Conservation (phyloP, 30 jellyfish, hydroid and myxozoan genomes). For the Aurelia aurita region DNA sequence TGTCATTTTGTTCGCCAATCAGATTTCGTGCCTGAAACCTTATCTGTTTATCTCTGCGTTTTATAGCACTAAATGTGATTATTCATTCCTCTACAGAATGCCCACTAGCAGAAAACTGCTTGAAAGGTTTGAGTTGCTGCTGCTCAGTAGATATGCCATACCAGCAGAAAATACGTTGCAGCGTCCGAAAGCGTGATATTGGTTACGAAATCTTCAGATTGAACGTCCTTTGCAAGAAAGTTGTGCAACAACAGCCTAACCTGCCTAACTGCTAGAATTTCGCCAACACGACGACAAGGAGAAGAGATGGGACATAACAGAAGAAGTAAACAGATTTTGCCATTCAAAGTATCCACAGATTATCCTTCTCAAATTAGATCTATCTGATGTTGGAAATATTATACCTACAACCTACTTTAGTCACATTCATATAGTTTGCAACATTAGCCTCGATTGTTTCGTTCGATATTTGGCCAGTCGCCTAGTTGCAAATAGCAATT, state of each 20-base stretch:
- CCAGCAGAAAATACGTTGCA: conserved; percentile 55
- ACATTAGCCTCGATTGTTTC: not conserved
- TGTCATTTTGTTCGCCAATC: no score
- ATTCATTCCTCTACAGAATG: conserved; percentile 20
- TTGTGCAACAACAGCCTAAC: conserved; percentile 57
- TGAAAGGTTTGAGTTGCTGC: conserved; percentile 49
- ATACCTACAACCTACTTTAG: not conserved
- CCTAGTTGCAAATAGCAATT: no score
- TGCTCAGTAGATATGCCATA: conserved; percentile 52
- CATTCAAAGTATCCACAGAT: no score
- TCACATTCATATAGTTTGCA: not conserved
- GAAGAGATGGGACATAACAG: not conserved
- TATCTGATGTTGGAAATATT: no score
- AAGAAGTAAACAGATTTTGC: not conserved
- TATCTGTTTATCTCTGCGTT: no score
- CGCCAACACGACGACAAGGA: not conserved
- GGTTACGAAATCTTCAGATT: conserved; percentile 62
- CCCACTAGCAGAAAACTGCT: conserved; percentile 49
- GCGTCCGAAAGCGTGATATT: conserved; percentile 55
- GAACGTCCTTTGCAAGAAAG: conserved; percentile 31
- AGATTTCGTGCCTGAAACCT: no score
- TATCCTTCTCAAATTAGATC: no score
- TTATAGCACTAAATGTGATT: not conserved
- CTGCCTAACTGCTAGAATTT: conserved; percentile 31
- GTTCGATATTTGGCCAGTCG: no score